Conservation (phyloP, 2,888 invertebrate genomes). For the Cacoxenus indagator region DNA sequence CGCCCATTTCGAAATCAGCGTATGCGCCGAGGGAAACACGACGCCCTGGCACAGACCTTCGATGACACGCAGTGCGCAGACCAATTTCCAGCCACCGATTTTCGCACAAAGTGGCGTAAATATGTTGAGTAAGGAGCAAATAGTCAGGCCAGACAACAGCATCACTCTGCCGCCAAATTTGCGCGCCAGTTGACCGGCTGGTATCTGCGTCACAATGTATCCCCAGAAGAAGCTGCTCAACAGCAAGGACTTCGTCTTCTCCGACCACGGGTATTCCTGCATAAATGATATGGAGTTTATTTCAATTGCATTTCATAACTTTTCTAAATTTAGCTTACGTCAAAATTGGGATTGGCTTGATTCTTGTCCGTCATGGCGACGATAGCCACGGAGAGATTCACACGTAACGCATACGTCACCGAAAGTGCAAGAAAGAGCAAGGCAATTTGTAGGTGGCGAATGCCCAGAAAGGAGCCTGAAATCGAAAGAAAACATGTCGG, state of each 20-base stretch:
- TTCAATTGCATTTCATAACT: neutral
- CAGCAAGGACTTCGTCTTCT: conserved; percentile 73
- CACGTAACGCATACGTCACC: conserved; percentile 77
- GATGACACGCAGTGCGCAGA: conserved; percentile 75
- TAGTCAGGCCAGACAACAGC: conserved; percentile 72
- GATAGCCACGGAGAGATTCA: conserved; percentile 80
- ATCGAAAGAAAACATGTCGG: conserved; percentile 26
- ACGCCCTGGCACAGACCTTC: conserved; percentile 80
- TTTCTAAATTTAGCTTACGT: conserved; percentile 48
- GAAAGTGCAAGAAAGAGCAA: conserved; percentile 76
- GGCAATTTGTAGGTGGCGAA: conserved; percentile 76
- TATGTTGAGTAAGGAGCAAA: conserved; percentile 79
- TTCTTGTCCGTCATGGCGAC: conserved; percentile 79
- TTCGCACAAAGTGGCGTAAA: conserved; percentile 79
- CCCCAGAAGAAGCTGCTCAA: conserved; percentile 80
- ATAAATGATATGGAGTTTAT: conserved; percentile 33
- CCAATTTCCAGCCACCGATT: conserved; percentile 75
- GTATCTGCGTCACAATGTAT: conserved; percentile 76
- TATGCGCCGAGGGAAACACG: conserved; percentile 78
- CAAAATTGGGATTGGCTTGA: conserved; percentile 62
- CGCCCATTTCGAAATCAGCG: conserved; percentile 79
- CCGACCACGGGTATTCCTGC: conserved; percentile 76
- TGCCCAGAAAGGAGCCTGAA: conserved; percentile 70
- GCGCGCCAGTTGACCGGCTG: conserved; percentile 79
- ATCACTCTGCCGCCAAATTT: conserved; percentile 80